Conservation (phyloP, 2,797 vertebrate species). For the Pelochelys cantorii region DNA sequence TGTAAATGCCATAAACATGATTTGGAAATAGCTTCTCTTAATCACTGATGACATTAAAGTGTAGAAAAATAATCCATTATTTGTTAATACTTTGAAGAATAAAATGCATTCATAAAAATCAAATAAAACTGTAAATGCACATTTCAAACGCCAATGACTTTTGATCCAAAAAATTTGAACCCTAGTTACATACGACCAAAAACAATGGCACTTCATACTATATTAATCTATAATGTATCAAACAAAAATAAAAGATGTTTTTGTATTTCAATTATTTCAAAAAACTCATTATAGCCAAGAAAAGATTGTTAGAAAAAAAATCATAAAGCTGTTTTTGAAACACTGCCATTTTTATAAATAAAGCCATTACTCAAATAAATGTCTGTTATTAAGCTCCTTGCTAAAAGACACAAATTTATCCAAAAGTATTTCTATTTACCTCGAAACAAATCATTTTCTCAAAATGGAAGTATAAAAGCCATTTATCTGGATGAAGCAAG, state of each 20-base stretch:
- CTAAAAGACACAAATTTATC: not conserved
- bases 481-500: not conserved
- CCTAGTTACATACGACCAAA: slow-evolving; percentile 5
- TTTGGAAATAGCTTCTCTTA: slow-evolving; percentile 16
- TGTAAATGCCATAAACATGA: slow-evolving; percentile 13
- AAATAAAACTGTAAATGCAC: not conserved
- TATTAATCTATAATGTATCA: slow-evolving; percentile 19
- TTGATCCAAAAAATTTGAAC: slow-evolving; percentile 4
- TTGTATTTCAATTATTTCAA: slow-evolving; percentile 20
- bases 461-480: not conserved
- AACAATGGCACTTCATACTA: not conserved
- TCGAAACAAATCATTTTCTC: not conserved
- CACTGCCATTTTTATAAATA: not conserved
- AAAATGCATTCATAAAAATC: not conserved
- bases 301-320: not conserved
- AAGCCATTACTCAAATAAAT: not conserved
- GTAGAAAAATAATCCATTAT: not conserved
- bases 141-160: slow-evolving; percentile 26
- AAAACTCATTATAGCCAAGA: slow-evolving; percentile 38
- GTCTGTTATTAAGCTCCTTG: slow-evolving; percentile 26
- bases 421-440: not conserved
- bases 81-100: not conserved
- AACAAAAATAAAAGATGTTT: slow-evolving; percentile 9
- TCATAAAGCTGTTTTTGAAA: not conserved
- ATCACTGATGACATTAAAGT: not conserved